Percentiles rank a stretch among this genome's conserved stretches.
Evolutionary conservation across 1,140 invertebrate species (phyloP).

Genomic region (Hylyphantes graminicola): DNA sequence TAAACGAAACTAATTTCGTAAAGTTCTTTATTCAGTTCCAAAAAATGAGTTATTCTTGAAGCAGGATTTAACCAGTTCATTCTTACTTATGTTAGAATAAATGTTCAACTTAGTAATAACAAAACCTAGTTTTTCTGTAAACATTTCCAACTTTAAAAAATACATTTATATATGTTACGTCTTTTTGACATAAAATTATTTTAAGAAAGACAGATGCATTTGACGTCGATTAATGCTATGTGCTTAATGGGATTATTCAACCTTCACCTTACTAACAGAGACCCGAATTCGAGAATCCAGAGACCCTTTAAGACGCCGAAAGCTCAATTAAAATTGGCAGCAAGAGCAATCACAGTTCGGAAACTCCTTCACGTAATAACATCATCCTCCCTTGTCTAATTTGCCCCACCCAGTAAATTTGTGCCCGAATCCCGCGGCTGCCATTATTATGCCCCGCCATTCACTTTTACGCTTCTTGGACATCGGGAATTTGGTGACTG

Average conservation of each 20-base stretch:
- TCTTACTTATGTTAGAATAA: too few species aligned
- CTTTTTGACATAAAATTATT: too few species aligned
- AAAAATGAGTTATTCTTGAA: too few species aligned
- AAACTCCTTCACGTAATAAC: conserved; percentile 44
- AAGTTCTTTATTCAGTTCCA: too few species aligned
- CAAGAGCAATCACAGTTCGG: conserved; percentile 32
- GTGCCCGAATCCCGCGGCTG: conserved; percentile 30
- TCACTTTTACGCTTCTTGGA: too few species aligned
- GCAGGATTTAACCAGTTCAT: too few species aligned
- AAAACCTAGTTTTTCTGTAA: too few species aligned
- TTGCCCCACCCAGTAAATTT: conserved; percentile 50
- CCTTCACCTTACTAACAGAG: conserved; percentile 9
- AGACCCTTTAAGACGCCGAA: conserved; percentile 7
- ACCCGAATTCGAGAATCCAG: conserved; percentile 1
- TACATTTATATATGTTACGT: too few species aligned
- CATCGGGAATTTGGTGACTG: too few species aligned
- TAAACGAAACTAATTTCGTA: too few species aligned
- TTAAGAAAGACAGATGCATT: not conserved
- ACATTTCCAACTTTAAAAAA: too few species aligned
- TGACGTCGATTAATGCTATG: not conserved
- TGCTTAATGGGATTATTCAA: not conserved
- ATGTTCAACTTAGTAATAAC: too few species aligned
- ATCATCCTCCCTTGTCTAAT: conserved; percentile 36
- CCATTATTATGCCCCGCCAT: conserved; percentile 1
- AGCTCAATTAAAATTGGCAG: conserved; percentile 47